phyloP scores from a whole-genome alignment of 2,888 invertebrate genomes.

The Dysmachus trigonus region DNA sequence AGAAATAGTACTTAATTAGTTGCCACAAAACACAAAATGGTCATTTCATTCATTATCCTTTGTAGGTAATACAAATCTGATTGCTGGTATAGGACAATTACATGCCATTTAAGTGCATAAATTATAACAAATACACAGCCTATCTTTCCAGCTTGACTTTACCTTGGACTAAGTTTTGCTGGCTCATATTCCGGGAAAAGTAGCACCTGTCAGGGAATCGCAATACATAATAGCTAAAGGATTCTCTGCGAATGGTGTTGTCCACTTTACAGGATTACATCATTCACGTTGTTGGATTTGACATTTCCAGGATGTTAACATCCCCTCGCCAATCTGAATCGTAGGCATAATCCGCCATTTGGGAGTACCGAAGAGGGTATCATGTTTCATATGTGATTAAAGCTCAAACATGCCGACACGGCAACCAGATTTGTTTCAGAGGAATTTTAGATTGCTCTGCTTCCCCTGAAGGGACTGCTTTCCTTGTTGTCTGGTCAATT shows the following conservation, averaged over 20 bases:
- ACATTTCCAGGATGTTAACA: slow-evolving; percentile 46
- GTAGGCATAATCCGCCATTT: background rate
- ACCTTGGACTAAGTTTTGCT: background rate
- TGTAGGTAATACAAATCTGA: no score
- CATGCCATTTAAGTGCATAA: background rate
- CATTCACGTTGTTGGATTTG: slow-evolving; percentile 41
- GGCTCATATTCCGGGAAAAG: slow-evolving; percentile 31
- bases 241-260: slow-evolving; percentile 31
- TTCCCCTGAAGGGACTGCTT: background rate
- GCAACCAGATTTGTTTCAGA: background rate
- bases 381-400: slow-evolving; percentile 47
- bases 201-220: slow-evolving; percentile 37
- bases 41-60: no score
- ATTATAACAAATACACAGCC: background rate
- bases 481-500: slow-evolving; percentile 15
- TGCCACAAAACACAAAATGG: background rate
- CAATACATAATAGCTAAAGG: slow-evolving; percentile 36
- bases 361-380: slow-evolving; percentile 28
- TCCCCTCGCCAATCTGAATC: background rate
- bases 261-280: slow-evolving; percentile 45
- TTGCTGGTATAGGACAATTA: no score
- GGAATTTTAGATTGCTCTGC: background rate
- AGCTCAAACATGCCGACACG: background rate
- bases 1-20: no score
- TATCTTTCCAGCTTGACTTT: background rate